These are phyloP conservation scores for Brachypalpus laphriformis DNA, from an alignment of 2,888 invertebrate species.

Conservation along the genomic window DNA sequence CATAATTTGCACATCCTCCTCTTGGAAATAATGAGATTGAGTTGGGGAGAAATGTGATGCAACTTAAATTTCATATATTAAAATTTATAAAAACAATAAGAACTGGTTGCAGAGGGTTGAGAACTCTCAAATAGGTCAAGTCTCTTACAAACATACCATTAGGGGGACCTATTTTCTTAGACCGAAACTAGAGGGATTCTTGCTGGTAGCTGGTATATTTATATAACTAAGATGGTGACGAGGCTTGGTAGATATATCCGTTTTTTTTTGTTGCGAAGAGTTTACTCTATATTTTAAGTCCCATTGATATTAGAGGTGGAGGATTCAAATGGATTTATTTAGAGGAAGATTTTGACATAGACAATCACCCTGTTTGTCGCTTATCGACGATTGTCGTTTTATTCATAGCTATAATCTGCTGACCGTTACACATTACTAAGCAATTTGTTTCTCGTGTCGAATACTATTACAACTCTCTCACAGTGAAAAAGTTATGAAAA, in stretches of 20 bases:
- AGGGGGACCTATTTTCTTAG: constrained; percentile 15
- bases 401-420: too few relatives aligned
- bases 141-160: constrained; percentile 44
- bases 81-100: constrained; percentile 44
- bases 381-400: too few relatives aligned
- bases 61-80: constrained; percentile 22
- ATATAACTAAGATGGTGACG: too few relatives aligned
- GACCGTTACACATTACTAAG: too few relatives aligned
- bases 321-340: neutral
- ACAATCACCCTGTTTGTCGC: too few relatives aligned
- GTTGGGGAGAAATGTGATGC: neutral
- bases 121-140: constrained; percentile 51
- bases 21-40: constrained; percentile 44
- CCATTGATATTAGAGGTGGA: neutral
- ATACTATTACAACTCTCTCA: too few relatives aligned
- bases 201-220: too few relatives aligned
- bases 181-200: constrained; percentile 17
- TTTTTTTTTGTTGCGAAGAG: neutral
- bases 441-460: too few relatives aligned
- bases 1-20: constrained; percentile 35
- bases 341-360: too few relatives aligned
- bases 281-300: constrained; percentile 16
- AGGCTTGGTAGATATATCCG: neutral
- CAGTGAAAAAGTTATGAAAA: too few relatives aligned
- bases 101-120: constrained; percentile 3